A percentile compares a stretch with the other conserved stretches of the same genome.
Conservation (phyloP, 2,113 vertebrate genomes). For the Morone saxatilis region DNA sequence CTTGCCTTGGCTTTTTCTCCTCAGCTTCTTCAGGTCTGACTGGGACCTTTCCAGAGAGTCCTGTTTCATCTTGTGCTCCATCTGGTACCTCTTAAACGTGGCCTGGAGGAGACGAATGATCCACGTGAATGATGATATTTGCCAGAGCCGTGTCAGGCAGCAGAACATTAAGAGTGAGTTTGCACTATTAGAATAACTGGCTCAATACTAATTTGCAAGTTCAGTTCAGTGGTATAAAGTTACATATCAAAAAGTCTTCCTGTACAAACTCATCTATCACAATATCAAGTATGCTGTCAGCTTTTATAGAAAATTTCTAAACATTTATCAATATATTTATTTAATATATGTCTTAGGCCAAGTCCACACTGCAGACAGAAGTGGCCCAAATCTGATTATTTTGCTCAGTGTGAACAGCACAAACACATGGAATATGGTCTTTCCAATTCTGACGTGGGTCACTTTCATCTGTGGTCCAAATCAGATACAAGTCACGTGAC, state of each 20-base stretch:
- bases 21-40: slow-evolving; percentile 94
- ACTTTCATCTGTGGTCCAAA: too few species aligned
- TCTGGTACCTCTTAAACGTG: slow-evolving; percentile 96
- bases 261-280: neutral
- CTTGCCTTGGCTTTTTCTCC: slow-evolving; percentile 96
- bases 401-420: too few species aligned
- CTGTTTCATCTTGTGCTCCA: slow-evolving; percentile 92
- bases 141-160: neutral
- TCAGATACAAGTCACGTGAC: too few species aligned
- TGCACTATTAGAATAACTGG: neutral
- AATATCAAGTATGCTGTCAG: neutral
- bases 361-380: too few species aligned
- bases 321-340: too few species aligned
- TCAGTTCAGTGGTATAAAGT: neutral
- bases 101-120: slow-evolving; percentile 85
- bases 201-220: neutral
- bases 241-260: neutral
- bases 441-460: too few species aligned
- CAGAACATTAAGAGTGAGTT: neutral
- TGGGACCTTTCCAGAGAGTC: slow-evolving; percentile 95
- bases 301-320: neutral
- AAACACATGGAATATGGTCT: too few species aligned
- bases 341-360: too few species aligned
- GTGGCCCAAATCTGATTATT: too few species aligned
- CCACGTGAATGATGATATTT: slow-evolving; percentile 3